Conservation (phyloP, 2,797 vertebrate species). For the Hyperoplus lanceolatus region DNA sequence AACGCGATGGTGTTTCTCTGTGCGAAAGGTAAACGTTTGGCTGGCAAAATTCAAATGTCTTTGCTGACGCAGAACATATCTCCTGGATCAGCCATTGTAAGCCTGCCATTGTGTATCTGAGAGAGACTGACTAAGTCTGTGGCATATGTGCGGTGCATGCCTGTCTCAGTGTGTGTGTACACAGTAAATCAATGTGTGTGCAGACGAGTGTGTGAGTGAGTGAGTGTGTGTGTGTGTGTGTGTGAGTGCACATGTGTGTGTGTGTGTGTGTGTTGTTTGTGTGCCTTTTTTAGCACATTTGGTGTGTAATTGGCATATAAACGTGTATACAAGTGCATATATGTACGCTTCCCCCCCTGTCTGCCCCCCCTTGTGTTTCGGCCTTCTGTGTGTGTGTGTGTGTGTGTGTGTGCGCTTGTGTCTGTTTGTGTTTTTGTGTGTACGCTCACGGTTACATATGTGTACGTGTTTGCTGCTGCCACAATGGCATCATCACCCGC, state of each 20-base stretch:
- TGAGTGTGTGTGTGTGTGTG: constrained; percentile 49
- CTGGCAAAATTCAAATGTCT: constrained; percentile 76
- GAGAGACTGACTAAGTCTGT: constrained; percentile 77
- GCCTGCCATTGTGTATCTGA: constrained; percentile 76
- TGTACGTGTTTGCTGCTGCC: constrained; percentile 80
- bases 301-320: constrained; percentile 66
- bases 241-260: constrained; percentile 39
- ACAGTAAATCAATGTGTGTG: constrained; percentile 66
- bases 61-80: constrained; percentile 80
- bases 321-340: constrained; percentile 42
- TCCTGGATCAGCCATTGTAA: constrained; percentile 80
- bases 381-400: constrained; percentile 23
- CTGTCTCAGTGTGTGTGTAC: constrained; percentile 61
- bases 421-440: constrained; percentile 63
- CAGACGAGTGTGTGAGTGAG: constrained; percentile 29
- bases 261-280: constrained; percentile 18
- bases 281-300: constrained; percentile 27
- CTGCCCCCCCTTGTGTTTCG: constrained; percentile 31
- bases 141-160: constrained; percentile 73
- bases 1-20: constrained; percentile 29
- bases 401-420: constrained; percentile 31
- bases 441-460: constrained; percentile 63
- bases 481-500: constrained; percentile 88
- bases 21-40: constrained; percentile 69
- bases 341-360: constrained; percentile 40